A percentile compares a stretch with the other conserved stretches of the same genome.
Conservation (phyloP, 2,113 vertebrate species). For the Taxidea taxus region DNA sequence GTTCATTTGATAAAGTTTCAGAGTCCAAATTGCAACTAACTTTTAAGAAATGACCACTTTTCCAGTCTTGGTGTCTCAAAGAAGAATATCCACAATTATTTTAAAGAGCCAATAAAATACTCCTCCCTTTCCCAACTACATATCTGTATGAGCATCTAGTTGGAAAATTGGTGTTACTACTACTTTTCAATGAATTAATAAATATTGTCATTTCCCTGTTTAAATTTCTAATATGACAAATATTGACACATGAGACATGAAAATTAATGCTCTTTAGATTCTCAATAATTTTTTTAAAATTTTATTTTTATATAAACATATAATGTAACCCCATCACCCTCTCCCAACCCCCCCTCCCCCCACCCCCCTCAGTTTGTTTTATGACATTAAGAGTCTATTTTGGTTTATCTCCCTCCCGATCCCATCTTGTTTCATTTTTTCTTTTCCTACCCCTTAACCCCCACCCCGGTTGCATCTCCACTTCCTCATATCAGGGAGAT, state of each 20-base stretch:
- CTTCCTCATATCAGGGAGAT: no score
- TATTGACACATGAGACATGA: neutral
- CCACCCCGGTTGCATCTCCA: no score
- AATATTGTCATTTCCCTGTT: neutral
- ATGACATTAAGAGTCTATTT: no score
- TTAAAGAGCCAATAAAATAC: neutral
- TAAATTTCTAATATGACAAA: neutral
- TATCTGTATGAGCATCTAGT: neutral
- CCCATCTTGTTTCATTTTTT: no score
- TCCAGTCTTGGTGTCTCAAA: neutral
- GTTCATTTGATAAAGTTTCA: neutral
- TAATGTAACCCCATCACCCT: no score
- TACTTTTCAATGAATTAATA: neutral
- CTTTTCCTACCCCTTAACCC: no score
- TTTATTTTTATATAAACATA: no score
- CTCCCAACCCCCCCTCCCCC: no score
- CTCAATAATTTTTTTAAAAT: neutral
- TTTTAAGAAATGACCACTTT: neutral
- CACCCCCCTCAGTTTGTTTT: no score
- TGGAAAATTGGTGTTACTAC: neutral
- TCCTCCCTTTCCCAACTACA: neutral
- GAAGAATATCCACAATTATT: neutral
- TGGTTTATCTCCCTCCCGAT: no score
- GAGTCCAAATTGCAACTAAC: neutral
- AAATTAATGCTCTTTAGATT: neutral